Percentiles rank a stretch among this genome's conserved stretches.
Conservation (phyloP, 1,140 invertebrate species). For the Berghia stephanieae region DNA sequence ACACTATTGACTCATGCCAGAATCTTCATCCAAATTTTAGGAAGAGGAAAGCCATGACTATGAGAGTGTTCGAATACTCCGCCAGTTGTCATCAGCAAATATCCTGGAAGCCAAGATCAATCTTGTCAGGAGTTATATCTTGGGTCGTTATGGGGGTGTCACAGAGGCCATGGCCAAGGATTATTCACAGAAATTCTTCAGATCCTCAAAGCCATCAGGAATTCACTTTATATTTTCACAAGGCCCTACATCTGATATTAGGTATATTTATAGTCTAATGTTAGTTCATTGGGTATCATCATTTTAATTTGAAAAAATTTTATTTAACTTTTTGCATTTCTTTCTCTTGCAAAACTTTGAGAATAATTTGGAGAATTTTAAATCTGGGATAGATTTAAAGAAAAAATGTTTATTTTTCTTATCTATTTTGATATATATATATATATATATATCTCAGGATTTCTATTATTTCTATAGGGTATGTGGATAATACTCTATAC, state of each 20-base stretch:
- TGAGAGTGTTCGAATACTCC: conserved; percentile 55
- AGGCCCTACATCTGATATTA: conserved; percentile 62
- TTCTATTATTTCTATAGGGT: too few relatives aligned
- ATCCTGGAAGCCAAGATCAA: conserved; percentile 51
- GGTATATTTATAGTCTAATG: conserved; percentile 40
- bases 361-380: too few relatives aligned
- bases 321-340: too few relatives aligned
- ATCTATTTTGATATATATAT: too few relatives aligned
- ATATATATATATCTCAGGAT: too few relatives aligned
- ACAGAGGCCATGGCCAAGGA: conserved; percentile 45
- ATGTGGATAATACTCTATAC: too few relatives aligned
- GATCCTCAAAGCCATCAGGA: conserved; percentile 52
- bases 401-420: too few relatives aligned
- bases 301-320: background rate
- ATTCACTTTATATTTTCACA: conserved; percentile 53
- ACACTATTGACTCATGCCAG: too few relatives aligned
- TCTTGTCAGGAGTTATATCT: conserved; percentile 55
- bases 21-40: too few relatives aligned
- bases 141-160: conserved; percentile 58
- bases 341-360: too few relatives aligned
- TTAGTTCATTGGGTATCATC: background rate
- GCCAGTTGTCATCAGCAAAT: conserved; percentile 47
- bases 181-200: conserved; percentile 55
- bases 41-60: conserved; percentile 47
- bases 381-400: too few relatives aligned